phyloP scores from a whole-genome alignment of 2,113 vertebrate species.

The Hemicordylus capensis region DNA sequence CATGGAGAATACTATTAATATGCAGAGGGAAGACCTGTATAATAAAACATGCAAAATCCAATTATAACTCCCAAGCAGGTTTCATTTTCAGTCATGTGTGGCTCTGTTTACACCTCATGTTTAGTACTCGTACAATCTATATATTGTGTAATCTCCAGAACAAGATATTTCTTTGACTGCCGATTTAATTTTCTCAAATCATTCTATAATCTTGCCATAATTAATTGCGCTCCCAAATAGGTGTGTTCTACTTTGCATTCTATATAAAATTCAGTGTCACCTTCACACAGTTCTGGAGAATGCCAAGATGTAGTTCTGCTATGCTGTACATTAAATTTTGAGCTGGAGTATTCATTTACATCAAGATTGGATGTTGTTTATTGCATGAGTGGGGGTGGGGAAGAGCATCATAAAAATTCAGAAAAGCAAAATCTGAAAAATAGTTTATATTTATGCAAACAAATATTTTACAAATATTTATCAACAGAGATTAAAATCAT shows the following conservation, averaged over 20 bases:
- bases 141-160: conserved; percentile 48
- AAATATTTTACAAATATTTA: conserved; percentile 68
- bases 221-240: not conserved
- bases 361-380: conserved; percentile 5
- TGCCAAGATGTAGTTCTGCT: conserved; percentile 18
- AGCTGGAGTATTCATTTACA: conserved; percentile 18
- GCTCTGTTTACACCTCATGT: no score
- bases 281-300: not conserved
- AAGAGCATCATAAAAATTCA: conserved; percentile 22
- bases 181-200: not conserved
- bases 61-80: not conserved
- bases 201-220: not conserved
- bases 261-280: not conserved
- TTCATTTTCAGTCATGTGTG: not conserved
- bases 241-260: conserved; percentile 2
- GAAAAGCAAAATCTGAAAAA: conserved; percentile 28
- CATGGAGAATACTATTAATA: not conserved
- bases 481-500: conserved; percentile 62
- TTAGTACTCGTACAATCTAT: no score
- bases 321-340: conserved; percentile 9
- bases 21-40: not conserved
- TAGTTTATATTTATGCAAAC: conserved; percentile 61
- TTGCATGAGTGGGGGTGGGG: no score
- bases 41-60: not conserved
- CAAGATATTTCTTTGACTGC: conserved; percentile 32